Percentiles rank a stretch among this genome's conserved stretches.
phyloP scores from a whole-genome alignment of 2,113 vertebrate genomes.

The Motacilla alba region DNA sequence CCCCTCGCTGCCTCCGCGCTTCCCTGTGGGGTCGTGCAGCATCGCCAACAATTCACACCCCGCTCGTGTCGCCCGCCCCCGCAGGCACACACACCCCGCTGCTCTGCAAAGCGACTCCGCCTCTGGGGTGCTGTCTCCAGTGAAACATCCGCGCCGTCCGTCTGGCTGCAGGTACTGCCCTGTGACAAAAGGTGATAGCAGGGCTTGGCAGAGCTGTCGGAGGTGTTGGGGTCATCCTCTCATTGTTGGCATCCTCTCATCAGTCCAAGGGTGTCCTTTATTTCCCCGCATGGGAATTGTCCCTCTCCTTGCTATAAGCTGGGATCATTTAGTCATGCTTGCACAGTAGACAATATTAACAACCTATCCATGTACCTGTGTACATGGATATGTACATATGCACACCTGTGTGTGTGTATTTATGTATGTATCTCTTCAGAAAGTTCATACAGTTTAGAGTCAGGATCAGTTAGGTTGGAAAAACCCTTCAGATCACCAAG shows the following conservation, averaged over 20 bases:
- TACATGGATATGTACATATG: too few species aligned
- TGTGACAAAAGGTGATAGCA: too few species aligned
- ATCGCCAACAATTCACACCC: accelerated
- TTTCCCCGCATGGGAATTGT: not conserved
- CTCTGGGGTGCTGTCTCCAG: accelerated
- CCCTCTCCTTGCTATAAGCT: not conserved
- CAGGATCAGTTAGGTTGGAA: not conserved
- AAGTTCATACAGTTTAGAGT: not conserved
- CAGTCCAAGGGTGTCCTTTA: not conserved
- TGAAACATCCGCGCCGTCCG: accelerated
- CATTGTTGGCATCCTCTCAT: too few species aligned
- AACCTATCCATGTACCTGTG: accelerated
- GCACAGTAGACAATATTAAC: not conserved
- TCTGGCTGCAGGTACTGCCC: not conserved
- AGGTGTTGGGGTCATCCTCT: not conserved
- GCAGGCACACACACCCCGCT: not conserved
- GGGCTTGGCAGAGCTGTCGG: not conserved
- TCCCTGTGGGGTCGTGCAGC: not conserved
- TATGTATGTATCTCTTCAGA: not conserved
- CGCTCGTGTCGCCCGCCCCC: accelerated
- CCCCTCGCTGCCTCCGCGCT: not conserved
- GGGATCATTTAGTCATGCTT: not conserved
- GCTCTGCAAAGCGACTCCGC: accelerated
- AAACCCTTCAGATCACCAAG: not conserved
- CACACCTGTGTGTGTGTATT: not conserved